Percentiles rank a stretch among this genome's conserved stretches.
phyloP scores from a whole-genome alignment of 2,888 invertebrate genomes.

The Polymixis flavicincta region DNA sequence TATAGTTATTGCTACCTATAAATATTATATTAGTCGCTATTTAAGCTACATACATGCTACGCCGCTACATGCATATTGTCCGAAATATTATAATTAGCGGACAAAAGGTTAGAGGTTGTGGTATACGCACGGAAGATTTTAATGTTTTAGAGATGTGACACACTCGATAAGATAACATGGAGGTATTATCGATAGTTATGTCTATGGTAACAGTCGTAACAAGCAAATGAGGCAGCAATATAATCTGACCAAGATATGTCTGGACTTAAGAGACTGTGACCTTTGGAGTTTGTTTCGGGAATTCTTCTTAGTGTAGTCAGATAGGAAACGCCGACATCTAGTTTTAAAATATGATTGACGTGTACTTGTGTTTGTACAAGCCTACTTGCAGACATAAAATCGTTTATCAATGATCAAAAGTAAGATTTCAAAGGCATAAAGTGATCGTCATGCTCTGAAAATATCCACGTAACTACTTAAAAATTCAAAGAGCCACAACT shows the following conservation, averaged over 20 bases:
- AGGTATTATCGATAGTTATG: slow-evolving; percentile 7
- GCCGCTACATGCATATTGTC: slow-evolving; percentile 59
- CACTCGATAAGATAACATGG: background rate
- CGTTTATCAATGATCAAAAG: no score
- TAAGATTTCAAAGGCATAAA: background rate
- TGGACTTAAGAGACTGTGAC: no score
- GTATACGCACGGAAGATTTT: slow-evolving; percentile 58
- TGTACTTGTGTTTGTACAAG: no score
- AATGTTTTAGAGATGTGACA: slow-evolving; percentile 26
- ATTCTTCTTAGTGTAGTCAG: no score
- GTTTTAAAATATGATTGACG: no score
- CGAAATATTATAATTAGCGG: slow-evolving; percentile 62
- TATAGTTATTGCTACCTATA: slow-evolving; percentile 46
- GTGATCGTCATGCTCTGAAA: background rate
- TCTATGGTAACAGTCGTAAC: background rate
- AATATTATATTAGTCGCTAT: slow-evolving; percentile 35
- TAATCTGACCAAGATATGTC: no score
- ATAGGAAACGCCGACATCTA: no score
- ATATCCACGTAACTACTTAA: background rate
- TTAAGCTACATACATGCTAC: slow-evolving; percentile 56
- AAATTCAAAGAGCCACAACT: slow-evolving; percentile 1
- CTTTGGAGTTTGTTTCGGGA: no score
- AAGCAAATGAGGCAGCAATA: background rate
- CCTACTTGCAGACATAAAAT: no score
- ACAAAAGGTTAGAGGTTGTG: slow-evolving; percentile 87